A percentile compares a stretch with the other conserved stretches of the same genome.
These are phyloP conservation scores for Sylvietta virens DNA, from an alignment of 2,113 vertebrate species.

Conservation along the genomic window DNA sequence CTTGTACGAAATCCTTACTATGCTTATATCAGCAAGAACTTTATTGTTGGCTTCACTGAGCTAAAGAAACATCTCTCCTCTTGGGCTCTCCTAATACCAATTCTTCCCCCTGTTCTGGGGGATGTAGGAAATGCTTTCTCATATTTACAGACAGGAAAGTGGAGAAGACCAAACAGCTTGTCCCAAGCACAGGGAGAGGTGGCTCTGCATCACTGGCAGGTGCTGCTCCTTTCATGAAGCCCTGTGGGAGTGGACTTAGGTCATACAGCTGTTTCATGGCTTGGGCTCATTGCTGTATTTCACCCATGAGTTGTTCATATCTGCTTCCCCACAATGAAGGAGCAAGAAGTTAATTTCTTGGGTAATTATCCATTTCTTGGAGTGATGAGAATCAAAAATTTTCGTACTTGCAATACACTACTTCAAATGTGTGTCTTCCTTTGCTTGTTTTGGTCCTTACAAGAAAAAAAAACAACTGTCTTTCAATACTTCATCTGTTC, in stretches of 20 bases:
- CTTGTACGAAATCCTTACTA: background rate
- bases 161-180: background rate
- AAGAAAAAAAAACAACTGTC: background rate
- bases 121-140: background rate
- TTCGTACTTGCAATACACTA: background rate
- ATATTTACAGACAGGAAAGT: background rate
- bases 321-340: background rate
- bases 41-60: background rate
- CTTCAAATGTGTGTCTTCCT: background rate
- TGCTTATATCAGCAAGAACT: background rate
- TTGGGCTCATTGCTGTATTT: background rate
- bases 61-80: background rate
- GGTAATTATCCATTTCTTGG: background rate
- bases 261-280: background rate
- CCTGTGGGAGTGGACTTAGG: fast-evolving
- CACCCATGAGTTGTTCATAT: background rate
- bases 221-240: background rate
- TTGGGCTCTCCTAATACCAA: background rate
- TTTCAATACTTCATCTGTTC: background rate
- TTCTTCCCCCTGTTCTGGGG: background rate
- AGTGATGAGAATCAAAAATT: background rate
- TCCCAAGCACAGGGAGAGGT: background rate
- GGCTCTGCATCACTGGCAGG: background rate
- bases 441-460: background rate
- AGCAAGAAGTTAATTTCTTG: background rate